A percentile compares a stretch with the other conserved stretches of the same genome.
phyloP scores from a whole-genome alignment of 2,888 invertebrate species.

The Lymantria dispar region DNA sequence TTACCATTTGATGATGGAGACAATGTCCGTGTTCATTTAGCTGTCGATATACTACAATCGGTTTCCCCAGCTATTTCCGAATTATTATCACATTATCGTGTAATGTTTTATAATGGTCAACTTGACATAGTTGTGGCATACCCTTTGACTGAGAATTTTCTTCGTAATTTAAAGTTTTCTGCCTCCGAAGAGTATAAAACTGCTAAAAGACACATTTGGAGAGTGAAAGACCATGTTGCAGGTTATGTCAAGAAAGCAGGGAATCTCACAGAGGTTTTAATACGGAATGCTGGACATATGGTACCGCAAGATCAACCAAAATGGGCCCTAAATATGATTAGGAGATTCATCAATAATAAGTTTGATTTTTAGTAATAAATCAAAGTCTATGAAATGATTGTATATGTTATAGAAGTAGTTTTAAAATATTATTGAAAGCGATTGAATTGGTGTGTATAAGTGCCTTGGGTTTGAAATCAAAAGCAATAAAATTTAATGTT shows the following conservation, averaged over 20 bases:
- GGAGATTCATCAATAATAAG: slow-evolving; percentile 70
- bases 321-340: slow-evolving; percentile 81
- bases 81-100: slow-evolving; percentile 72
- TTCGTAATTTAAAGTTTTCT: slow-evolving; percentile 86
- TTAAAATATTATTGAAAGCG: too few species aligned
- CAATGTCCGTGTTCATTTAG: slow-evolving; percentile 75
- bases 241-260: slow-evolving; percentile 88
- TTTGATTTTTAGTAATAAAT: slow-evolving; percentile 19
- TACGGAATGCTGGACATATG: slow-evolving; percentile 91
- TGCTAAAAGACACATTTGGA: slow-evolving; percentile 86
- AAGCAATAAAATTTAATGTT: too few species aligned
- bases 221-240: slow-evolving; percentile 84
- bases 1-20: slow-evolving; percentile 72
- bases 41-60: slow-evolving; percentile 82
- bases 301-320: slow-evolving; percentile 83
- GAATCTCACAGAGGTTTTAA: slow-evolving; percentile 87
- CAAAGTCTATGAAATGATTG: too few species aligned
- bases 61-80: slow-evolving; percentile 71
- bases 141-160: slow-evolving; percentile 83
- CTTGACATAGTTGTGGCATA: slow-evolving; percentile 85
- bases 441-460: too few species aligned
- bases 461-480: too few species aligned
- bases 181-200: slow-evolving; percentile 83
- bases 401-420: too few species aligned
- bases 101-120: slow-evolving; percentile 86